Base-by-base conservation (phyloP, 2,888 invertebrate genomes). In the Drosophila borealis region DNA sequence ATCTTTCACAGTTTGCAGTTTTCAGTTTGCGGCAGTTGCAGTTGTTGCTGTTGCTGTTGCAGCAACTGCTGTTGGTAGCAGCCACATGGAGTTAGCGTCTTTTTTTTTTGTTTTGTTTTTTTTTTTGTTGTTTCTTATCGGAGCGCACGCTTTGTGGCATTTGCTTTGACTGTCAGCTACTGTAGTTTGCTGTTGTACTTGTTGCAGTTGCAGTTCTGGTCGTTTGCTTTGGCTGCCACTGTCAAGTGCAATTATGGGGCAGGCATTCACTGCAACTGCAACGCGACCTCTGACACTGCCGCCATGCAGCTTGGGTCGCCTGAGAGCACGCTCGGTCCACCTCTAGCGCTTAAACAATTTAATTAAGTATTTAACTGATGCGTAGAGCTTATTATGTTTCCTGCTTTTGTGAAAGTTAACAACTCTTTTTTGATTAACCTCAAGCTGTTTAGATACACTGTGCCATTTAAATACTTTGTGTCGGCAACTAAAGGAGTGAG, bases 171-270 rank as follows among this genome's bases (percentile, higher is more conserved):
- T 75, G 77, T 75, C 79, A 65, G 66, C 74, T 78, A 78, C 76
- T 65, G 79, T 21, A 56, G 75, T 54, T 57, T 6, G 45, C 33
- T 39, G 73, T 44, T 39, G 53, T 69, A 42, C 45, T 44, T 21
- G 50, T 51, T 34, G 37, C 39, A 8, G 29, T 13, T 44, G 50
- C 34, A 33, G 50, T 45, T 56, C 51, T 56, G 53, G 56, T 54
- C 50, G 69, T 63, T 69, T 65, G 72, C 55, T 56, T 65, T 61
- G 78, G 66, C 53, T 49, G 76, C 50, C 73, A 73, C 78, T 86
- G 85, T 89, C 89, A 83, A 89, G 85, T 85, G 83, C 85, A 89
- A 88, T 85, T 89, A 88, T 82, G 74, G 66, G 74, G 67, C 64
- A 65, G 70, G 37, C 86, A 88, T 88, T 89, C 85, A 74, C 77